A percentile compares a stretch with the other conserved stretches of the same genome.
phyloP scores from a whole-genome alignment of 2,113 vertebrate genomes.

The Etia nguti region DNA sequence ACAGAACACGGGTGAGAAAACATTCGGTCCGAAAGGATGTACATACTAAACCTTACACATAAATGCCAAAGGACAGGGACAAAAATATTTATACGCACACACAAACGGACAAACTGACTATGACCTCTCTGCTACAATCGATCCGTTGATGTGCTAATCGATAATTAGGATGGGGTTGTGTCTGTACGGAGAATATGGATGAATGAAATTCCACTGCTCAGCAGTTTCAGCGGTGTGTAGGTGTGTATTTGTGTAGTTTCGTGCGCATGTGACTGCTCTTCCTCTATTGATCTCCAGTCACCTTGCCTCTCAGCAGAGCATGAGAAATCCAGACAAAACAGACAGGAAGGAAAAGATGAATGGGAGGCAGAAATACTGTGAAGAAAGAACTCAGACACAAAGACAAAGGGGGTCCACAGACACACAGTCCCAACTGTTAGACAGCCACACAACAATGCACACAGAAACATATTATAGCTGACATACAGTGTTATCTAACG shows the following conservation, averaged over 20 bases:
- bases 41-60: not conserved
- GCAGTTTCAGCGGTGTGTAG: conserved; percentile 33
- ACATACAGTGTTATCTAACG: not conserved
- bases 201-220: conserved; percentile 61
- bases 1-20: not conserved
- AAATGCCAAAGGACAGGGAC: not conserved
- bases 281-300: conserved; percentile 56
- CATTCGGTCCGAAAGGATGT: not conserved
- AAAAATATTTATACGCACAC: not conserved
- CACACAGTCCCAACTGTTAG: not conserved
- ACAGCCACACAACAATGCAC: not conserved
- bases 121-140: conserved; percentile 24
- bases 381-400: not conserved
- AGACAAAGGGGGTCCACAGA: not conserved
- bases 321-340: conserved; percentile 36
- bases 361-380: conserved; percentile 4
- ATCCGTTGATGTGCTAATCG: conserved; percentile 28
- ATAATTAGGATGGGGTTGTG: conserved; percentile 48
- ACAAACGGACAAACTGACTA: not conserved
- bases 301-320: conserved; percentile 19
- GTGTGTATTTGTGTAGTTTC: not conserved
- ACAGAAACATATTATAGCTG: not conserved
- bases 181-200: conserved; percentile 57
- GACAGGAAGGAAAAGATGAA: conserved; percentile 30
- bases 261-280: conserved; percentile 18